Conservation (phyloP, 2,113 vertebrate genomes). For the Eleginops maclovinus region DNA sequence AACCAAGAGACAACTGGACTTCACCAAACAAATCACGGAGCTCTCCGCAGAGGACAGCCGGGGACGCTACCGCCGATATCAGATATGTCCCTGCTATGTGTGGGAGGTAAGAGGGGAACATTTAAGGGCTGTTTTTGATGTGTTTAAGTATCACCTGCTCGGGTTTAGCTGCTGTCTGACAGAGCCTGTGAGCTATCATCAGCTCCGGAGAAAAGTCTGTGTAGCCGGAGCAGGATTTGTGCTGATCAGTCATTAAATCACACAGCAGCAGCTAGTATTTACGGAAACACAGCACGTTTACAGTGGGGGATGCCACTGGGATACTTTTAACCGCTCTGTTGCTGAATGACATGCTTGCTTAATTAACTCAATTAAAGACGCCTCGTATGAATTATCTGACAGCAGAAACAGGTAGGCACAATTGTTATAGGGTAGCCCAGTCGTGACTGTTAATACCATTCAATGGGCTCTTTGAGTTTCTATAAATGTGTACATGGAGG, state of each 20-base stretch:
- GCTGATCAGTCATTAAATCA: slow-evolving; percentile 70
- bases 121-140: neutral
- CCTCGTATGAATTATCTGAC: neutral
- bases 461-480: slow-evolving; percentile 34
- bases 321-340: slow-evolving; percentile 8
- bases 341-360: slow-evolving; percentile 15
- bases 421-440: neutral
- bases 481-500: slow-evolving; percentile 28
- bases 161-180: slow-evolving; percentile 46
- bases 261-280: slow-evolving; percentile 2
- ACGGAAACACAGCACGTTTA: slow-evolving; percentile 18
- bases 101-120: slow-evolving; percentile 86
- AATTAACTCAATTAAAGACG: slow-evolving; percentile 15
- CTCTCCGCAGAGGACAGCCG: slow-evolving; percentile 74
- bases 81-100: slow-evolving; percentile 92
- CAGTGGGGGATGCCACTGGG: slow-evolving; percentile 1
- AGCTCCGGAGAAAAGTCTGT: slow-evolving; percentile 56
- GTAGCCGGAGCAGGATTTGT: slow-evolving; percentile 51
- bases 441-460: slow-evolving; percentile 17
- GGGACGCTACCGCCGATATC: slow-evolving; percentile 70
- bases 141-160: slow-evolving; percentile 24
- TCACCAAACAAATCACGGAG: slow-evolving; percentile 72
- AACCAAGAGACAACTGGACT: slow-evolving; percentile 38
- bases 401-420: neutral
- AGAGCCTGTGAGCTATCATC: slow-evolving; percentile 51